A percentile compares a stretch with the other conserved stretches of the same genome.
These are phyloP conservation scores for Actinostola sp. DNA, from an alignment of 92 coral and sea anemone genomes.

Conservation along the genomic window DNA sequence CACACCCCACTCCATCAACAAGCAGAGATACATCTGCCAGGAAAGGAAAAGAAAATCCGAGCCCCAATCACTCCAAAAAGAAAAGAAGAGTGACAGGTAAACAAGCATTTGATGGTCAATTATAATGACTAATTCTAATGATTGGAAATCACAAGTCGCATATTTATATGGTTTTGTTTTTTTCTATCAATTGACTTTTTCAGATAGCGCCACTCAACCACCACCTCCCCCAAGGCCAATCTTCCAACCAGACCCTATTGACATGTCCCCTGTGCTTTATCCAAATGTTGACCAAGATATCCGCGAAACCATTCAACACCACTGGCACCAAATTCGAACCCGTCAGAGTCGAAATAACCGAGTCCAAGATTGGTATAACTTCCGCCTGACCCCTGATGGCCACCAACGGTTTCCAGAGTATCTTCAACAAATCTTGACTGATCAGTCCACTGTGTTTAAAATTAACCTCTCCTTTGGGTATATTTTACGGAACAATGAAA, in stretches of 20 bases:
- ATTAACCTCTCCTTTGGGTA: neutral
- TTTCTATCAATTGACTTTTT: neutral
- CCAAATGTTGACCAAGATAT: neutral
- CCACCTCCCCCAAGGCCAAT: too few relatives aligned
- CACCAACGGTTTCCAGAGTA: neutral
- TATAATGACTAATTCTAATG: too few relatives aligned
- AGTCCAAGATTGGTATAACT: neutral
- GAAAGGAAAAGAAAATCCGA: neutral
- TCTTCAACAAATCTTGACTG: neutral
- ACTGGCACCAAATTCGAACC: neutral
- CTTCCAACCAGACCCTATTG: neutral
- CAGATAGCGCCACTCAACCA: neutral
- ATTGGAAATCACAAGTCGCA: too few relatives aligned
- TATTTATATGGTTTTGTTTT: neutral
- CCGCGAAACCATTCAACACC: neutral
- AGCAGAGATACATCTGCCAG: neutral
- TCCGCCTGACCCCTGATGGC: neutral
- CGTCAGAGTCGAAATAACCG: neutral
- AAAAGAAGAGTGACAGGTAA: neutral
- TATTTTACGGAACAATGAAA: neutral
- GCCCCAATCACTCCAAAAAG: neutral
- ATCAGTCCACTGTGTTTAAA: neutral
- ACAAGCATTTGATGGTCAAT: neutral
- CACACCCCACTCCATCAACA: neutral
- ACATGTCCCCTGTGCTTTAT: neutral